Evolutionary conservation across 1,140 invertebrate species (phyloP).

Genomic region (Brachionus rotundiformis): DNA sequence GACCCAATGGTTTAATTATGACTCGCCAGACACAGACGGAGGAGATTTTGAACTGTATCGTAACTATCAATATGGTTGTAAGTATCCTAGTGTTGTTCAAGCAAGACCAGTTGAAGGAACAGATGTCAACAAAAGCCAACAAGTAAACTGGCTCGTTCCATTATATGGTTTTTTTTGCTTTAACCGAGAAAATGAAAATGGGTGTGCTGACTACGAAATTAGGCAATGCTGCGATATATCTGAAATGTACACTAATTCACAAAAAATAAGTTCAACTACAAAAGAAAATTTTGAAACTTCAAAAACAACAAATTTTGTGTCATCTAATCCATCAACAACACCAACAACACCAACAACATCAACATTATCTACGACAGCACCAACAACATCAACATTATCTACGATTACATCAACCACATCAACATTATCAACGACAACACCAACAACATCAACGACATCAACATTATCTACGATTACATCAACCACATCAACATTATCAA

Average conservation of each 20-base stretch:
- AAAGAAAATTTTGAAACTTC: neutral
- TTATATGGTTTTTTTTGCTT: constrained; percentile 37
- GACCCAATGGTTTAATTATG: constrained; percentile 31
- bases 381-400: neutral
- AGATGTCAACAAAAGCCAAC: neutral
- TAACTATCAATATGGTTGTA: neutral
- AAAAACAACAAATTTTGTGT: neutral
- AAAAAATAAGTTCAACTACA: neutral
- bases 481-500: neutral
- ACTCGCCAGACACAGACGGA: neutral
- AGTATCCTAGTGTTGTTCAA: neutral
- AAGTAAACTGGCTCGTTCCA: neutral
- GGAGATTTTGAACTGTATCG: constrained; percentile 38
- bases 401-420: neutral
- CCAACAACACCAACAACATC: neutral
- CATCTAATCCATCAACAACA: neutral
- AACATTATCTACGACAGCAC: neutral
- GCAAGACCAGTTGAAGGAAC: neutral
- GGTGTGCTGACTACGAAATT: constrained; percentile 27
- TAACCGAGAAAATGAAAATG: neutral
- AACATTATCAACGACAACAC: neutral
- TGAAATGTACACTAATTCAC: neutral
- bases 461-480: neutral
- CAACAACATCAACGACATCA: neutral
- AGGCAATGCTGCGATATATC: constrained; percentile 25